phyloP scores from a whole-genome alignment of 2,888 invertebrate genomes.

The Kryphioiulus occultus region DNA sequence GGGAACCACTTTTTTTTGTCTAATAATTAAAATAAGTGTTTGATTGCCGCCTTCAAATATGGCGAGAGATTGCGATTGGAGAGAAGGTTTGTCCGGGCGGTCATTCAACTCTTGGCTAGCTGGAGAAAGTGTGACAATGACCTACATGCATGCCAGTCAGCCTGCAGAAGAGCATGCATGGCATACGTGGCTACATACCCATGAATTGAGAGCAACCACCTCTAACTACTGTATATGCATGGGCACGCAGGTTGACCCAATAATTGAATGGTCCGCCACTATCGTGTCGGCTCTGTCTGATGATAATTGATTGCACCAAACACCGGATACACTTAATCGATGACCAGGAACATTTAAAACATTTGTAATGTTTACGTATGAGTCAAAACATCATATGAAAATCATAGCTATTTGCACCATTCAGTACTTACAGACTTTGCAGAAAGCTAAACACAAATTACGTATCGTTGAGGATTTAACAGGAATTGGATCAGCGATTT shows the following conservation, averaged over 20 bases:
- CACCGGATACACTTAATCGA: not conserved
- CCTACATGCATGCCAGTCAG: not conserved
- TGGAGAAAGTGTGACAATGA: slow-evolving; percentile 35
- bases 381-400: no score
- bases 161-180: not conserved
- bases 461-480: no score
- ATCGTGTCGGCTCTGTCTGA: not conserved
- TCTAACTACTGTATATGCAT: not conserved
- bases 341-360: not conserved
- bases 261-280: not conserved
- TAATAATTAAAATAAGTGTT: slow-evolving; percentile 17
- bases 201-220: not conserved
- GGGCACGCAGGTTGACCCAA: not conserved
- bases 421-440: no score
- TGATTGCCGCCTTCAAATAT: slow-evolving; percentile 1
- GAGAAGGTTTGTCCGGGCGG: not conserved
- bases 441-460: no score
- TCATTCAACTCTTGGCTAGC: slow-evolving; percentile 30
- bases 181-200: not conserved
- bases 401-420: no score
- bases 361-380: no score
- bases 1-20: not conserved
- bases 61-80: not conserved
- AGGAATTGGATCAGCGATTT: no score
- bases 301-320: not conserved